Base-by-base conservation (phyloP, 92 coral and sea anemone species). In the Epizoanthus scotinus region DNA sequence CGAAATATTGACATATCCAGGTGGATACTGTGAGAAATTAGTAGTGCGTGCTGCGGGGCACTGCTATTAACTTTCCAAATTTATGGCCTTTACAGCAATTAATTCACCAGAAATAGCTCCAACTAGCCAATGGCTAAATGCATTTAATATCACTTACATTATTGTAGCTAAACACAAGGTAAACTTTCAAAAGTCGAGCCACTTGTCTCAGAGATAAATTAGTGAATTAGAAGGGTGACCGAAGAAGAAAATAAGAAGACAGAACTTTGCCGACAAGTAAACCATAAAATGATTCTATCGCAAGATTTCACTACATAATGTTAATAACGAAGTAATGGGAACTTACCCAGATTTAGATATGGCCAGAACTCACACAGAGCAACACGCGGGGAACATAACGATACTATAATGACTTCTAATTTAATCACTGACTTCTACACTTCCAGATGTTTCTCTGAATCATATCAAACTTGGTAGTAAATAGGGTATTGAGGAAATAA, bases 41-140 rank as follows among this genome's bases (percentile, higher is more conserved):
- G 42, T 56, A 36, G 60, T 40, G 81, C 68, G 68, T 75, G 81
- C 81, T 75, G 59, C 31, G 68, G 81, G 81, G 81, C 81, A 75
- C 81, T 67, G 81, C 81, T 75, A 75, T 75, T 75, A 75, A 75
- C 69, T 60, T 63, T 38, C 81, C 63, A 75, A 75, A 75, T 75
- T 75, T 75, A 68, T 75, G 68, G 81, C 68, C 54, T 75, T 75
- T 75, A 34, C 65, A 50, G 66, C 47, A 59, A 56, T 73, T 73
- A 73, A 57, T 56, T 73, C 49, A 31, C 79, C 64, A 38, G 29
- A 73, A 55, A 56, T 53, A 36, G 22, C 67, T 36, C 34, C 64
- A 58, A 59, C 81, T 59, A 75, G 81, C 81, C 81, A 75, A 59
- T 75, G 68, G 69, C 81, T 17, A 75, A 59, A 59, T 75, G 26